Conservation (phyloP, 1,140 invertebrate species). For the Apis florea region DNA sequence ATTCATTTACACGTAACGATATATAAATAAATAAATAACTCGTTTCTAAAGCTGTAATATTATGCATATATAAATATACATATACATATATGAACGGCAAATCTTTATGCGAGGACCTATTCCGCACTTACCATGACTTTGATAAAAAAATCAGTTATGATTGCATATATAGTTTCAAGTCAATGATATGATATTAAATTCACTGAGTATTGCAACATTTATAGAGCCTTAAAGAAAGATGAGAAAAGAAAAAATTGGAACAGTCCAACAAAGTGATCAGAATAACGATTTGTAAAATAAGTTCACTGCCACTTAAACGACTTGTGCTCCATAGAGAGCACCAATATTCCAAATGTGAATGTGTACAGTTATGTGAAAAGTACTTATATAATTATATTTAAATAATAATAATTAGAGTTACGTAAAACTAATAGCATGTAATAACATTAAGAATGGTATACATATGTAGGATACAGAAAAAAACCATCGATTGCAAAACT, state of each 20-base stretch:
- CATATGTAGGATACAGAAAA: constrained; percentile 64
- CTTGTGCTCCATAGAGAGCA: constrained; percentile 64
- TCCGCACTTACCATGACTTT: constrained; percentile 60
- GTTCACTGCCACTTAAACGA: constrained; percentile 75
- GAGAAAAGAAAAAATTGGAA: constrained; percentile 44
- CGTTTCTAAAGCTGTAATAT: constrained; percentile 63
- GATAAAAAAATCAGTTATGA: constrained; percentile 64
- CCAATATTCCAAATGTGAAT: constrained; percentile 71
- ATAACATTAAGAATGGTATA: constrained; percentile 68
- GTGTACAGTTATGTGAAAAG: constrained; percentile 73
- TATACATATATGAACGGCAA: constrained; percentile 37
- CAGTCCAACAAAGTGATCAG: constrained; percentile 67
- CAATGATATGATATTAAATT: constrained; percentile 62
- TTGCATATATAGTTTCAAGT: constrained; percentile 64
- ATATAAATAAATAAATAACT: constrained; percentile 45
- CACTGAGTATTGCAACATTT: constrained; percentile 55
- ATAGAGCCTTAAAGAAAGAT: constrained; percentile 57
- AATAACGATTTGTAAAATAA: constrained; percentile 72
- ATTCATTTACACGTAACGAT: constrained; percentile 42
- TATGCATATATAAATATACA: constrained; percentile 30
- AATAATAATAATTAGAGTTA: constrained; percentile 71
- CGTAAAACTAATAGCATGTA: constrained; percentile 70
- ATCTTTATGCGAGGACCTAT: constrained; percentile 56
- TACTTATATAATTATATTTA: constrained; percentile 73
- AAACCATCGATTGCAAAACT: constrained; percentile 57